A percentile compares a stretch with the other conserved stretches of the same genome.
Conservation (phyloP, 2,113 vertebrate genomes). For the Petromus typicus region DNA sequence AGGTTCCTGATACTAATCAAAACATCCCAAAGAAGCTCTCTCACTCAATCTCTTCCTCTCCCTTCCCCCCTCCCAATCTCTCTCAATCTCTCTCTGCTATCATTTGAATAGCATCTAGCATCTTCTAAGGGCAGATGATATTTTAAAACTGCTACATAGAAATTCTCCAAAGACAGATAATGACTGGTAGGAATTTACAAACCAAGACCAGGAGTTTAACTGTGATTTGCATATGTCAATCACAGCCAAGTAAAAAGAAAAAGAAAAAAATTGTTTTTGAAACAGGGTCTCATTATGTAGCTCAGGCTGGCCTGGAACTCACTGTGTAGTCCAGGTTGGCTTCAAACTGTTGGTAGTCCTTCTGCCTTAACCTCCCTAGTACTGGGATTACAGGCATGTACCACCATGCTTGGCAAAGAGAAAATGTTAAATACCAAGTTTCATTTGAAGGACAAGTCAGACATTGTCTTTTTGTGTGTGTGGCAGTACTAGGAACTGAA, state of each 20-base stretch:
- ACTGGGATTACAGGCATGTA: too few species aligned
- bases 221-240: neutral
- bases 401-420: neutral
- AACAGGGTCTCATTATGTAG: too few species aligned
- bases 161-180: neutral
- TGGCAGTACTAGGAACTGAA: neutral
- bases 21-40: neutral
- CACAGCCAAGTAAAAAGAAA: constrained; percentile 30
- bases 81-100: neutral
- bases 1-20: neutral
- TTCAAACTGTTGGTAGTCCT: too few species aligned
- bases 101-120: neutral
- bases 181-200: neutral
- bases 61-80: neutral
- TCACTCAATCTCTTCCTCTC: neutral
- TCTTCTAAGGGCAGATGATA: neutral
- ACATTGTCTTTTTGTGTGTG: neutral
- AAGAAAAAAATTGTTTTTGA: neutral
- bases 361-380: too few species aligned
- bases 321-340: too few species aligned
- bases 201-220: neutral
- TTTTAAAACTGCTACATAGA: neutral
- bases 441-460: constrained; percentile 51
- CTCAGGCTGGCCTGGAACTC: too few species aligned
- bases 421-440: constrained; percentile 30